phyloP scores from a whole-genome alignment of 2,888 invertebrate genomes.

The Merodon equestris region DNA sequence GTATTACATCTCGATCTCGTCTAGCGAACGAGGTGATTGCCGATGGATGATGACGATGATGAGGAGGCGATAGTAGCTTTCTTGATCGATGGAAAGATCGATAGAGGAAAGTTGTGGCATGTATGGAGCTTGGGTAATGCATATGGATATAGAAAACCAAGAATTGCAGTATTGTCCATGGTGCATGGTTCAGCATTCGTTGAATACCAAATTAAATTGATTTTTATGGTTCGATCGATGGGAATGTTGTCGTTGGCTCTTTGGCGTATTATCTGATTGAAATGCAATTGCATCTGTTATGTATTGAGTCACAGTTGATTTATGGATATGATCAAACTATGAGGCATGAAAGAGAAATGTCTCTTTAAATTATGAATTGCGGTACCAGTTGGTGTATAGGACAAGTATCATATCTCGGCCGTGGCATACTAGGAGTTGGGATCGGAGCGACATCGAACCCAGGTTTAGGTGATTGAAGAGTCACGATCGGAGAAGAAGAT shows the following conservation, averaged over 20 bases:
- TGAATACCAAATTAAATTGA: not conserved
- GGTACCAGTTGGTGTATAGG: no score
- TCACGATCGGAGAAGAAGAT: no score
- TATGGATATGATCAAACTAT: no score
- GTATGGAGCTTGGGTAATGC: constrained; percentile 21
- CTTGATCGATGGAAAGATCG: constrained; percentile 52
- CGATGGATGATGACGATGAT: constrained; percentile 36
- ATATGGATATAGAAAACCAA: constrained; percentile 48
- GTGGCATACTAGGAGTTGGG: no score
- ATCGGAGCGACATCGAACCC: no score
- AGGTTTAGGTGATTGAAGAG: no score
- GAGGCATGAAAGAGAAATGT: no score
- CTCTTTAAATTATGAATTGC: no score
- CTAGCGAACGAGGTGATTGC: constrained; percentile 58
- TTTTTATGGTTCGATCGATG: not conserved
- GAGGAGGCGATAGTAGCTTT: constrained; percentile 39
- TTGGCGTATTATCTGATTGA: constrained; percentile 34
- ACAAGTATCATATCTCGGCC: no score
- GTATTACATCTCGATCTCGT: constrained; percentile 8
- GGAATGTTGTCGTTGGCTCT: constrained; percentile 1
- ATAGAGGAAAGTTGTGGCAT: constrained; percentile 56
- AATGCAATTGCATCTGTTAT: constrained; percentile 18
- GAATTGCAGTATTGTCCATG: constrained; percentile 25
- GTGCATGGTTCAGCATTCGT: constrained; percentile 15
- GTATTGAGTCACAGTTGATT: constrained; percentile 6